Conservation (phyloP, 2,797 vertebrate species). For the Nasua narica region DNA sequence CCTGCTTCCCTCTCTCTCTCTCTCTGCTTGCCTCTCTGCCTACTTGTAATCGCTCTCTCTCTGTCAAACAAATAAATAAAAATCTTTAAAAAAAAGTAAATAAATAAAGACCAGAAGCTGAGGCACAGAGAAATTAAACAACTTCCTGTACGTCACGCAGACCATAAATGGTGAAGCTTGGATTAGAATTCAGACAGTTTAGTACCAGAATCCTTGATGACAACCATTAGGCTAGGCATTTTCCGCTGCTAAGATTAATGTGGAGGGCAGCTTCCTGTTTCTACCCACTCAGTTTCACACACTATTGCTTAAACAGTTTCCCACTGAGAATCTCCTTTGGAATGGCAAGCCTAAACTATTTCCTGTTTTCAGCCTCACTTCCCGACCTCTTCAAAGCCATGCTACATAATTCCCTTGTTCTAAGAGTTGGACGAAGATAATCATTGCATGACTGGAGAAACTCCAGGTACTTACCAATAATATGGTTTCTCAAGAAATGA, state of each 20-base stretch:
- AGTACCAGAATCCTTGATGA: not conserved
- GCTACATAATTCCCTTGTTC: not conserved
- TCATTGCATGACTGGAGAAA: constrained; percentile 54
- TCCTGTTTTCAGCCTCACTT: constrained; percentile 23
- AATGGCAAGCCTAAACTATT: constrained; percentile 14
- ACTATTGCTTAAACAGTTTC: constrained; percentile 7
- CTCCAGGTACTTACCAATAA: constrained; percentile 69
- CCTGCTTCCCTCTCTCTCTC: too few species aligned
- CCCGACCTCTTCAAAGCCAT: not conserved
- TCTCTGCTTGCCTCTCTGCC: too few species aligned
- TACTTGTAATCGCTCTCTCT: too few species aligned
- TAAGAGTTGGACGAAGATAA: not conserved
- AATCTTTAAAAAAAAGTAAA: too few species aligned
- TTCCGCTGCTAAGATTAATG: not conserved
- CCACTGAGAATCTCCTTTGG: not conserved
- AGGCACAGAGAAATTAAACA: constrained; percentile 2
- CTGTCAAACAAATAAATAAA: too few species aligned
- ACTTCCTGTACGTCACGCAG: not conserved
- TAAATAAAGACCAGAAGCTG: constrained; percentile 4
- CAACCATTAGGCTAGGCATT: not conserved
- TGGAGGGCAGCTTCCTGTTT: not conserved
- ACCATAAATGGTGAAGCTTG: not conserved
- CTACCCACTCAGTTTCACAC: not conserved
- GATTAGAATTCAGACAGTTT: constrained; percentile 25
- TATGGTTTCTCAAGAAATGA: constrained; percentile 64